phyloP scores from a whole-genome alignment of 2,888 invertebrate genomes.

The Lamproptera curius region DNA sequence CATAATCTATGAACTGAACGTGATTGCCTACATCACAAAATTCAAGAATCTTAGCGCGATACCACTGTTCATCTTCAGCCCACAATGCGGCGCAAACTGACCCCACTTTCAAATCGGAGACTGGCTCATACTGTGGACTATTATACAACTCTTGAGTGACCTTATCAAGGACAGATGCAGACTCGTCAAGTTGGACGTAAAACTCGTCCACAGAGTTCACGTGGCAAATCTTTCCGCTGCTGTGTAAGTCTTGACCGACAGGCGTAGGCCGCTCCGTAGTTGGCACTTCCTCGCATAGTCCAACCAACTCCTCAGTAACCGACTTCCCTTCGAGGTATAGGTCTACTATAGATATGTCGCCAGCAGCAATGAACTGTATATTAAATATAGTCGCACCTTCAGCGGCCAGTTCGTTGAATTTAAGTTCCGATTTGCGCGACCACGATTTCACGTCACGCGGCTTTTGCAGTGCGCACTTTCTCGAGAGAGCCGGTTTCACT shows the following conservation, averaged over 20 bases:
- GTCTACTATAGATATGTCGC: conserved; percentile 81
- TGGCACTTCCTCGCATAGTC: conserved; percentile 66
- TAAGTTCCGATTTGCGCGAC: conserved; percentile 81
- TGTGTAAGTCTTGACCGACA: conserved; percentile 58
- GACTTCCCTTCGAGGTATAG: conserved; percentile 80
- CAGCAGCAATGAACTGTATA: conserved; percentile 81
- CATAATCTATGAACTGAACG: conserved; percentile 84
- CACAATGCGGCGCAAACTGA: conserved; percentile 82
- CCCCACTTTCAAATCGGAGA: conserved; percentile 76
- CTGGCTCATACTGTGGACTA: conserved; percentile 70
- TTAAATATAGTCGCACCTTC: conserved; percentile 84
- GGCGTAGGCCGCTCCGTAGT: conserved; percentile 58
- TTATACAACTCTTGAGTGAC: conserved; percentile 77
- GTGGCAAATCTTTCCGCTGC: conserved; percentile 82
- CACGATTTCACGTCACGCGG: conserved; percentile 79
- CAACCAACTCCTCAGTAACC: conserved; percentile 78
- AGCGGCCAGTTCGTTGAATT: conserved; percentile 82
- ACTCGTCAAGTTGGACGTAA: conserved; percentile 82
- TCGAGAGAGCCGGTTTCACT: conserved; percentile 77
- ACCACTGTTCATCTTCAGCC: conserved; percentile 82
- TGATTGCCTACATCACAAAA: conserved; percentile 74
- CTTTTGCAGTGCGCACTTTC: conserved; percentile 79
- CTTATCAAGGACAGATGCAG: conserved; percentile 75
- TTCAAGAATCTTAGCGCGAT: conserved; percentile 80
- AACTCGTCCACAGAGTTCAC: conserved; percentile 84